Percentiles rank a stretch among this genome's conserved stretches.
phyloP scores from a whole-genome alignment of 2,888 invertebrate species.

The Hololepta plana region DNA sequence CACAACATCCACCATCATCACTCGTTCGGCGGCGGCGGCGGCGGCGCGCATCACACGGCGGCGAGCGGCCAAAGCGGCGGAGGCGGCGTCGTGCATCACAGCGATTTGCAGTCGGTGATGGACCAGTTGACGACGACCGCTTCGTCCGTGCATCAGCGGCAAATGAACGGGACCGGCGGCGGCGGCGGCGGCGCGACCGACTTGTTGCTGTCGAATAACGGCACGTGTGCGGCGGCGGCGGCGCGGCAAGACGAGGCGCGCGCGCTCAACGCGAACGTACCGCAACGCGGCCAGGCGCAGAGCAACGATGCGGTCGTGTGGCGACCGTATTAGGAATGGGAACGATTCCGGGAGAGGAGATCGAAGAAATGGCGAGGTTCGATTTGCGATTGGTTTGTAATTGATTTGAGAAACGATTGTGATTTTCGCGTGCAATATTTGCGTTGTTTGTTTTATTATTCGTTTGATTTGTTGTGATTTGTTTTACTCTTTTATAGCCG shows the following conservation, averaged over 20 bases:
- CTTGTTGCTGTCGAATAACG: conserved; percentile 34
- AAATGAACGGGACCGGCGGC: conserved; percentile 30
- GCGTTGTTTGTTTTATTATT: no score
- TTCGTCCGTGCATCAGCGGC: conserved; percentile 21
- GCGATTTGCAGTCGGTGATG: conserved; percentile 58
- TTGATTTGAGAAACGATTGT: no score
- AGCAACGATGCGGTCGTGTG: conserved; percentile 52
- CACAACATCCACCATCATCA: conserved; percentile 49
- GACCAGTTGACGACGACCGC: conserved; percentile 39
- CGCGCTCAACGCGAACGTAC: conserved; percentile 24
- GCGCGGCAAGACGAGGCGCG: conserved; percentile 35
- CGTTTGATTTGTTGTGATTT: no score
- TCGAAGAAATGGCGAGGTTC: conserved; percentile 10
- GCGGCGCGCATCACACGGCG: conserved; percentile 34
- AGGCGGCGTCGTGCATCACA: conserved; percentile 28
- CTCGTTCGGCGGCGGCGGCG: no score
- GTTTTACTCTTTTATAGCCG: no score
- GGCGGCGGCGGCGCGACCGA: conserved; percentile 38
- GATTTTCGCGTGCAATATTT: no score
- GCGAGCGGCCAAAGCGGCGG: no score
- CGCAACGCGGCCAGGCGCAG: conserved; percentile 40
- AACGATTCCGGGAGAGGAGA: no score
- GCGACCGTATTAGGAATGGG: conserved; percentile 60
- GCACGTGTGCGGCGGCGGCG: conserved; percentile 38
- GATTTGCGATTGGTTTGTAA: conserved; percentile 5